Base-by-base conservation (phyloP, 2,888 invertebrate species). In the Horisme vitalbata region DNA sequence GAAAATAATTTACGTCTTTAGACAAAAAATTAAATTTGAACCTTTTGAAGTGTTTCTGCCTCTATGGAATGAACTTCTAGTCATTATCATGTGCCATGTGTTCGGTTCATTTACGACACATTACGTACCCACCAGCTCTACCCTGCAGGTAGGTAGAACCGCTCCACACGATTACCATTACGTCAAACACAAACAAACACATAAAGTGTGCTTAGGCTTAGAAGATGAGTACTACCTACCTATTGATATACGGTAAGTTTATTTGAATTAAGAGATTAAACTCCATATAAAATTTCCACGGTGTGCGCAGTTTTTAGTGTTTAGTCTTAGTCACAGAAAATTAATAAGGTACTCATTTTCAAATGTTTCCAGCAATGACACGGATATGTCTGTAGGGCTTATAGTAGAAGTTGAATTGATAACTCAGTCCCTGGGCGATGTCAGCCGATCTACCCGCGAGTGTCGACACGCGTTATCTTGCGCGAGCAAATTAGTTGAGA, bases 201-300 rank as follows among this genome's bases (percentile, higher is more conserved):
- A 18, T 6, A 11, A 7, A 27, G 46, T 37, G 37, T 45, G 36
- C 33, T 4, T 10, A 14, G 30, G 32, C 32, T 33, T 41, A 38
- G 18, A 32, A 10, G 51, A 48, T 51, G 47, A 30, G 38, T 10
- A 13, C 7, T 18, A 6, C 18, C n/a, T n/a, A 23, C 45, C 12
- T 47, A 45, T 54, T 43, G 20, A 6, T 33, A 11, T 8, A 28
- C 14, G 45, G 14, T 32, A 37, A 34, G 11, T 32, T 34, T 38
- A 14, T 36, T 35, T 41, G 21, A 15, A 15, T 14, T 5, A 13
- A 30, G 10, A 38, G 21, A 21, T 27, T 20, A 28, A 26, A 4
- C n/a, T 1, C 23, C 11, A 30, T 18, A 32, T 33, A 49, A 45
- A 38, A 28, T 50, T 47, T 51, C 41, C 50, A 36, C 27, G 18